Percentiles rank a stretch among this genome's conserved stretches.
These are phyloP conservation scores for Lacerta agilis DNA, from an alignment of 2,797 vertebrate species.

Conservation along the genomic window DNA sequence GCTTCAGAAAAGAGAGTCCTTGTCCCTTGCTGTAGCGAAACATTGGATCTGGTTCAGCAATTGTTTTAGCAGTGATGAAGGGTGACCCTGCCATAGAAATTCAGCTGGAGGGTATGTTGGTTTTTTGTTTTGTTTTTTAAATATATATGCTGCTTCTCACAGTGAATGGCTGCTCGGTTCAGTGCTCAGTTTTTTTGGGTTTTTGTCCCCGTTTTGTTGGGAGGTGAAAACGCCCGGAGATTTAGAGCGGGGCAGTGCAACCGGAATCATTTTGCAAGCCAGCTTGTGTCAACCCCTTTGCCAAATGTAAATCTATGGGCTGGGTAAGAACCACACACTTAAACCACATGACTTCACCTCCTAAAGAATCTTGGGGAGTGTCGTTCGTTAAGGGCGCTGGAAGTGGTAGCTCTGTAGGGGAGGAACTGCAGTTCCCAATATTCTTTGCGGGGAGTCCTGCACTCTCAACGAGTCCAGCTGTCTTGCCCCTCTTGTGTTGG, in stretches of 20 bases:
- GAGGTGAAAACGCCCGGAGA: neutral
- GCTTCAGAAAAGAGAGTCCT: neutral
- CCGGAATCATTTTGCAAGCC: neutral
- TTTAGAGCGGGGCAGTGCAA: neutral
- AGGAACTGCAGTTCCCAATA: too few species aligned
- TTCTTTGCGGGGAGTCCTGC: too few species aligned
- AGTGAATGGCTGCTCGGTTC: neutral
- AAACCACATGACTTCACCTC: too few species aligned
- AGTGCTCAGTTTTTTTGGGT: neutral
- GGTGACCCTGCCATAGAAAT: constrained; percentile 22
- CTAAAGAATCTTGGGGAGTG: too few species aligned
- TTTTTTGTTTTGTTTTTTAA: neutral
- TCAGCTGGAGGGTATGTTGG: neutral
- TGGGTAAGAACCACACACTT: too few species aligned
- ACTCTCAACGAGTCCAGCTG: neutral
- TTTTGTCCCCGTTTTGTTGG: too few species aligned
- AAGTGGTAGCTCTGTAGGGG: too few species aligned
- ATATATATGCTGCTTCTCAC: too few species aligned
- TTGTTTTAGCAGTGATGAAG: constrained; percentile 17
- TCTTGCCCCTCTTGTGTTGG: neutral
- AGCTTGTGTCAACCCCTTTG: too few species aligned
- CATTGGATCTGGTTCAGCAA: constrained; percentile 2
- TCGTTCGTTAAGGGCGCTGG: too few species aligned
- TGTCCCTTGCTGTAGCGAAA: neutral
- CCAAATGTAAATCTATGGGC: too few species aligned